Evolutionary conservation across 2,888 invertebrate species (phyloP), one percentile per base, ranked within the genome.

Genomic region (Oeneis ivallda): DNA sequence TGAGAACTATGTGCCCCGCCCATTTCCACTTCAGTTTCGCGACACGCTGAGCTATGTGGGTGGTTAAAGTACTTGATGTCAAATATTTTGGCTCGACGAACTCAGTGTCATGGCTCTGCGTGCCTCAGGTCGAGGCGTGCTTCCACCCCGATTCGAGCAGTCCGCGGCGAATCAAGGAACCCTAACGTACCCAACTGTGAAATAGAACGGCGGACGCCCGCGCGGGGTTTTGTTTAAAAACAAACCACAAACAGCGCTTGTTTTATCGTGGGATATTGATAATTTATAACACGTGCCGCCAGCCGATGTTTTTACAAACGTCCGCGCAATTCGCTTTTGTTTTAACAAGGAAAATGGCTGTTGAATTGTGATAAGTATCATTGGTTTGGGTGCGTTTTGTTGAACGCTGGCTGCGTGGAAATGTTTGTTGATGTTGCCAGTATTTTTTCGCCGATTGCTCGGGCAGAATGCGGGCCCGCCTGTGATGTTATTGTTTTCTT

Each of bases 221-320:
- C 19, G 32, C 63, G 39, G 39, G 56, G 71, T 71, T 86, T 80
- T 79, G 80, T 87, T 74, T 82, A 81, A 85, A 86, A 90, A 87
- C 84, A 89, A 54, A 74, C 78, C 76, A 76, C 79, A 83, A 82
- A 84, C 78, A 85, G 70, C 74, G 89, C 86, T 89, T 89, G 84
- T 87, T 89, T 85, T 88, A 87, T 88, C 91, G 88, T 86, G 91
- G 91, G 91, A 92, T 88, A 85, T 85, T 90, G 91, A 86, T 91
- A 86, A 92, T 89, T 86, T 85, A 77, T 70, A 75, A 78, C 90
- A 89, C 86, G 85, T 86, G 87, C 75, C 75, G 68, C 66, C 71
- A 69, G 69, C 64, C 63, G 61, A 19, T 73, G 70, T 77, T 76
- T 76, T 75, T 76, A 74, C 69, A 72, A 75, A 70, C 79, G 76